Base-by-base conservation (phyloP, 2,888 invertebrate species). In the Glaucopsyche alexis region DNA sequence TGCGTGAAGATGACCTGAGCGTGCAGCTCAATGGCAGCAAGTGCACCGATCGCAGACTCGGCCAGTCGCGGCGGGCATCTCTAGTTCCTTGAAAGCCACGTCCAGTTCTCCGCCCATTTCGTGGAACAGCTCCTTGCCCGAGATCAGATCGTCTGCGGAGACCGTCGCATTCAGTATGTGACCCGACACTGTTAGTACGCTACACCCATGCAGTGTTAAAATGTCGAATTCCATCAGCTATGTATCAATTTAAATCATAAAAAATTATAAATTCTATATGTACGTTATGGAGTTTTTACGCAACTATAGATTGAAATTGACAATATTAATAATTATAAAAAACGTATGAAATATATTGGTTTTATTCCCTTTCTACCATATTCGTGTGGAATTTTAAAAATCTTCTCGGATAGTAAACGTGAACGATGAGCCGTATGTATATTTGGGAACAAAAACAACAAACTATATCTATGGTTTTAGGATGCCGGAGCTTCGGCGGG, bases 91-190 rank as follows among this genome's bases (percentile, higher is more conserved):
- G 94, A 98, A 98, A 81, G 98, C 97, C 87, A 95, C 94, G 94
- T 98, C 98, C 94, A 98, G 94, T 91, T 98, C 98, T 88, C 97
- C 98, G 81, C 97, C 97, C 89, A 98, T 96, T 88, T 96, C 95
- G 93, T 97, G 97, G 95, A 96, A 98, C 91, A 96, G 95, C 94
- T 98, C 97, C 95, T 98, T 98, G 92, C 96, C 95, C 84, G 94
- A 93, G 92, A 97, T 96, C 94, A 96, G 94, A 85, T 97, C 96
- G 95, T 97, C 97, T 97, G 95, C 84, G 85, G 83, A 88, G 82
- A 88, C 84, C 87, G 80, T 79, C 81, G 81, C 79, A 77, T 81
- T 87, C 85, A 86, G 79, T 83, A 77, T 74, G 79, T 75, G 75
- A 79, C 75, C 74, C 74, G 52, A 55, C 76, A 75, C 77, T 77